Evolutionary conservation across 2,797 vertebrate genomes (phyloP), one percentile per base, ranked within the genome.

Genomic region (Myotis planiceps): DNA sequence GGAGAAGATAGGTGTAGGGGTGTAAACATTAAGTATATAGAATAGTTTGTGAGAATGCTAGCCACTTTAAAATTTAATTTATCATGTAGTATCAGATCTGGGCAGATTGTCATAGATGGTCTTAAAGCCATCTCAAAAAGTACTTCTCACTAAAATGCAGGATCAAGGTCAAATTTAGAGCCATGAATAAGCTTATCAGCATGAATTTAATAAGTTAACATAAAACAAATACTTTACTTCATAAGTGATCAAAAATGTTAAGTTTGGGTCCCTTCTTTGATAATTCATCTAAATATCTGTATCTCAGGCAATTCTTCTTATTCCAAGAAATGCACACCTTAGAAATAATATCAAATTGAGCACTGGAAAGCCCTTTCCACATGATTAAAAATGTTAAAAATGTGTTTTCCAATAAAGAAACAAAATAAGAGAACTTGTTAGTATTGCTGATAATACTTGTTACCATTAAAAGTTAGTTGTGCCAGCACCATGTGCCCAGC

Each of bases 371-470:
- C 0, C 14, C 37, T 89, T 92, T 88, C 39, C 71, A 93, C 4
- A 21, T 78, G 23, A 88, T 60, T 51, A 29, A 83, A 63, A 39
- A 80, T 92, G 63, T 34, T 92, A 82, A 55, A 74, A 45, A 65
- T 79, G n/a, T 71, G 27, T 34, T 94, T 91, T 89, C 75, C 55
- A 34, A 45, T 84, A 63, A 92, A 79, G 37, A 82, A 79, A 51
- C 27, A 32, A 81, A 88, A 69, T 66, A 25, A 85, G 6, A 66
- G 16, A 84, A 68, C 16, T 45, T 78, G 25, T 37, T 51, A 34
- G n/a, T 37, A 32, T 47, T 23, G 37, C 25, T 92, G 60, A 29
- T 84, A 72, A 83, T 63, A 55, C n/a, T 89, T 84, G 12, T 47
- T 76, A 82, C 19, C 10, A 37, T 75, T 85, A 25, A 94, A 45